These are phyloP conservation scores for Micromussa lordhowensis DNA, from an alignment of 92 coral and sea anemone genomes.

Conservation along the genomic window DNA sequence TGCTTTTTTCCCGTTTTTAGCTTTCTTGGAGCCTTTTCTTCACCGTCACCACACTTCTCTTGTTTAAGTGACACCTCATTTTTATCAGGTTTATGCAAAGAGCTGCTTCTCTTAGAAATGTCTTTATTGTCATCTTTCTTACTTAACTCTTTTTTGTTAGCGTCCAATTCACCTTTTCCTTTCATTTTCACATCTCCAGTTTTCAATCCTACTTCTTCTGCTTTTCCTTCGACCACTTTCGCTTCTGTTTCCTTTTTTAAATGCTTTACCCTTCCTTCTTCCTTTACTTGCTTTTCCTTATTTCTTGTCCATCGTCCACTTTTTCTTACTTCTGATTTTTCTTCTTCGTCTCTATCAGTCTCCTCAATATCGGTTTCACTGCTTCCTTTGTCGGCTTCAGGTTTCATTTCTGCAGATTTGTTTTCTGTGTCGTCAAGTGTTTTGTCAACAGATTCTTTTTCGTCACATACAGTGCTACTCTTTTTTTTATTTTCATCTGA, in stretches of 20 bases:
- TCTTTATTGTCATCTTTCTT: not conserved
- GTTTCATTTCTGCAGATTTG: not conserved
- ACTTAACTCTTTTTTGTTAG: not conserved
- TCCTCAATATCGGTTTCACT: constrained; percentile 1
- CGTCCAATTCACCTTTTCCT: not conserved
- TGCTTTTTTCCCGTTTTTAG: constrained; percentile 9
- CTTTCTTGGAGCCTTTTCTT: constrained; percentile 14
- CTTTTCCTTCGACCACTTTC: constrained; percentile 19
- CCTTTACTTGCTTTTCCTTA: constrained; percentile 10
- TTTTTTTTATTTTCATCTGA: constrained; percentile 18
- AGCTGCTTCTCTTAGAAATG: not conserved
- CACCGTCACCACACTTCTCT: not conserved
- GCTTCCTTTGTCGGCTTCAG: not conserved
- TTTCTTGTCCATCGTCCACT: constrained; percentile 26
- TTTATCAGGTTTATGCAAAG: constrained; percentile 11
- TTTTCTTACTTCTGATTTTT: constrained; percentile 12
- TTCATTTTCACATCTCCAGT: constrained; percentile 5
- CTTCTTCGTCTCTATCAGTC: not conserved
- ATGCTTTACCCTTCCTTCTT: not conserved
- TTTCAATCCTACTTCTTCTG: constrained; percentile 1
- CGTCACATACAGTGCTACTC: not conserved
- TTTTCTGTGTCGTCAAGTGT: not conserved
- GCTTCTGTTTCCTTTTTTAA: not conserved
- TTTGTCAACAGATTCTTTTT: not conserved
- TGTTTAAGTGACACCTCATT: not conserved